phyloP scores from a whole-genome alignment of 2,113 vertebrate genomes.

The Percina caprodes region DNA sequence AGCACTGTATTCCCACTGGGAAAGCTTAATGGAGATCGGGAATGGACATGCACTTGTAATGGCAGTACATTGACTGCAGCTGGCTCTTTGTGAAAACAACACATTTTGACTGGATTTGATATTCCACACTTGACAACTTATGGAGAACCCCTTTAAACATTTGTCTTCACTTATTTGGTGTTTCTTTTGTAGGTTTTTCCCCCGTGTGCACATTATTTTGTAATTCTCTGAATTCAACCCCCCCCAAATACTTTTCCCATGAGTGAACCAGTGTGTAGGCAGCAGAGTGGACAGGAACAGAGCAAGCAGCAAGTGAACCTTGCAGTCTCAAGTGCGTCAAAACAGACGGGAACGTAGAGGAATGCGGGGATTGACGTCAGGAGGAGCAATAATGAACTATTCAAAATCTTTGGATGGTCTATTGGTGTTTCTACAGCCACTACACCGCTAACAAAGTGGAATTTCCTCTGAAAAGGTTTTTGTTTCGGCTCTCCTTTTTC shows the following conservation, averaged over 20 bases:
- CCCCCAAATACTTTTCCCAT: constrained; percentile 30
- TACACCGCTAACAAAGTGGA: constrained; percentile 18
- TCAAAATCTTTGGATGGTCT: constrained; percentile 53
- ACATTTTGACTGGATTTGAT: not conserved
- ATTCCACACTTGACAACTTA: not conserved
- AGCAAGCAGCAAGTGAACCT: constrained; percentile 50
- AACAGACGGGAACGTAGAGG: constrained; percentile 66
- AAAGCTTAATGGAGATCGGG: not conserved
- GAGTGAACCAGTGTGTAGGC: constrained; percentile 34
- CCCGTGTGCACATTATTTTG: constrained; percentile 5
- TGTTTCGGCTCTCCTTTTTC: constrained; percentile 23
- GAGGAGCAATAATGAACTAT: constrained; percentile 66
- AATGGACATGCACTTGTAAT: not conserved
- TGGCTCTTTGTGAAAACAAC: not conserved
- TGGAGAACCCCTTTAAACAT: not conserved
- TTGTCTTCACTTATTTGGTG: not conserved
- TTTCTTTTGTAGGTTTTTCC: not conserved
- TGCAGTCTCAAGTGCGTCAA: constrained; percentile 67
- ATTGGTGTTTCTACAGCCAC: constrained; percentile 42
- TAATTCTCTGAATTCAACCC: not conserved
- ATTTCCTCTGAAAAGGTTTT: constrained; percentile 8
- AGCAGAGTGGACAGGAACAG: constrained; percentile 30
- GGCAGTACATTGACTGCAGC: not conserved
- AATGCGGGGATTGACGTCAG: constrained; percentile 78
- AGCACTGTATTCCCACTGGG: not conserved